phyloP scores from a whole-genome alignment of 2,113 vertebrate genomes.

The Odocoileus virginianus region DNA sequence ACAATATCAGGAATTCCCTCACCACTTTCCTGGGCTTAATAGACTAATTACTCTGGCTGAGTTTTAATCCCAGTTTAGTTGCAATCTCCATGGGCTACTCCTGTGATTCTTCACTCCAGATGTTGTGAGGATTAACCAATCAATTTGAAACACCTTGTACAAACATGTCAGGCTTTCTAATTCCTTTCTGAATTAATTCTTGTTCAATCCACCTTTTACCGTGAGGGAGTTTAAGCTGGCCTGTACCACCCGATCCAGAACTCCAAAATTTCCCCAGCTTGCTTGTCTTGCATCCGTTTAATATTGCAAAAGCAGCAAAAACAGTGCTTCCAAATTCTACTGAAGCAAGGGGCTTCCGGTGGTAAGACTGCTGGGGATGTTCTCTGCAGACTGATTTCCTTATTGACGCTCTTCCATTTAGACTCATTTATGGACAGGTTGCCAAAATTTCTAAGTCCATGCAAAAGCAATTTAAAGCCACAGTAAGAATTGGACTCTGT shows the following conservation, averaged over 20 bases:
- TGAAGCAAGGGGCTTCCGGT: not conserved
- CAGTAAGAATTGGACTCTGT: not conserved
- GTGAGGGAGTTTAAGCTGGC: not conserved
- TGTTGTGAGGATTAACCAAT: conserved; percentile 39
- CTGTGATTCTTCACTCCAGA: not conserved
- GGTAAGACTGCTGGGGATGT: not conserved
- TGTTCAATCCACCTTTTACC: not conserved
- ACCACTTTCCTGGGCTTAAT: not conserved
- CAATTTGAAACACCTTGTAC: conserved; percentile 58
- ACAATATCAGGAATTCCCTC: conserved; percentile 36
- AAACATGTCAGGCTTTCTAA: not conserved
- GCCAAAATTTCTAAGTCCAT: not conserved
- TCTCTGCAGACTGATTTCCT: not conserved
- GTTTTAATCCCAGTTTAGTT: not conserved
- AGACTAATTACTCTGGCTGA: conserved; percentile 1
- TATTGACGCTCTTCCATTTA: not conserved
- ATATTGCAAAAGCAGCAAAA: not conserved
- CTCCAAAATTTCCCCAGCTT: not conserved
- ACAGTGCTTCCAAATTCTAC: not conserved
- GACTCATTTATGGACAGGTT: not conserved
- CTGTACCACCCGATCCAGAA: not conserved
- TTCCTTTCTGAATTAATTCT: conserved; percentile 5
- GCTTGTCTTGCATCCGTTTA: not conserved
- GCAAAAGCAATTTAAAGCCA: not conserved
- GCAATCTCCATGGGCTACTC: not conserved